Percentiles rank a stretch among this genome's conserved stretches.
Conservation (phyloP, 2,113 vertebrate genomes). For the Etia nguti region DNA sequence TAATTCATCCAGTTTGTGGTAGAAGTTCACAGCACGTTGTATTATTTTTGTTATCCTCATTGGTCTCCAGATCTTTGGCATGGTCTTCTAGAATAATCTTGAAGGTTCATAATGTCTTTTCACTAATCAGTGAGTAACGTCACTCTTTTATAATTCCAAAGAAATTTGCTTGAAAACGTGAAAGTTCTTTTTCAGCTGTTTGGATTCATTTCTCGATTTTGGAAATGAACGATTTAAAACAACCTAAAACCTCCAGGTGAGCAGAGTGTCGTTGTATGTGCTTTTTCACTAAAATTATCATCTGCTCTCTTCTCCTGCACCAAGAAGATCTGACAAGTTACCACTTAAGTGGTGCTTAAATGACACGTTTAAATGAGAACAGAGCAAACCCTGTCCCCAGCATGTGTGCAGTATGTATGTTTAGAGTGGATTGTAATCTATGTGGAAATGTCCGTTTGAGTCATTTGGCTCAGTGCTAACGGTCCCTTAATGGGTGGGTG, state of each 20-base stretch:
- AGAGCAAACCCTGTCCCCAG: not conserved
- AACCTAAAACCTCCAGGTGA: not conserved
- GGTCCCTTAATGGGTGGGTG: not conserved
- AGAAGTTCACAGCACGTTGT: not conserved
- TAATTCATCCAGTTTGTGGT: not conserved
- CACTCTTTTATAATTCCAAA: not conserved
- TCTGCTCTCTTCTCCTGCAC: not conserved
- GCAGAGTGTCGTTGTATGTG: rapidly evolving
- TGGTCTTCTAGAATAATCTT: not conserved
- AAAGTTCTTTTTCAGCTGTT: not conserved
- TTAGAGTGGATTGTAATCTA: not conserved
- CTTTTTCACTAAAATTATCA: not conserved
- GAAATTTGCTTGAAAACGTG: not conserved
- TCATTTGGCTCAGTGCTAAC: not conserved
- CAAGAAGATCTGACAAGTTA: not conserved
- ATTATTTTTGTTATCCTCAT: not conserved
- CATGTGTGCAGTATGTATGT: not conserved
- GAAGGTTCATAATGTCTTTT: not conserved
- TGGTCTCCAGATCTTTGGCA: not conserved
- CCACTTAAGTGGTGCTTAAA: not conserved
- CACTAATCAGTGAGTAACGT: not conserved
- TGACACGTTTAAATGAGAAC: not conserved
- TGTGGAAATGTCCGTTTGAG: not conserved
- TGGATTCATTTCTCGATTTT: not conserved
- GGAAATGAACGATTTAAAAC: not conserved